Evolutionary conservation across 2,113 vertebrate species (phyloP), one percentile per base, ranked within the genome.

Genomic region (Anarhynchus alexandrinus): DNA sequence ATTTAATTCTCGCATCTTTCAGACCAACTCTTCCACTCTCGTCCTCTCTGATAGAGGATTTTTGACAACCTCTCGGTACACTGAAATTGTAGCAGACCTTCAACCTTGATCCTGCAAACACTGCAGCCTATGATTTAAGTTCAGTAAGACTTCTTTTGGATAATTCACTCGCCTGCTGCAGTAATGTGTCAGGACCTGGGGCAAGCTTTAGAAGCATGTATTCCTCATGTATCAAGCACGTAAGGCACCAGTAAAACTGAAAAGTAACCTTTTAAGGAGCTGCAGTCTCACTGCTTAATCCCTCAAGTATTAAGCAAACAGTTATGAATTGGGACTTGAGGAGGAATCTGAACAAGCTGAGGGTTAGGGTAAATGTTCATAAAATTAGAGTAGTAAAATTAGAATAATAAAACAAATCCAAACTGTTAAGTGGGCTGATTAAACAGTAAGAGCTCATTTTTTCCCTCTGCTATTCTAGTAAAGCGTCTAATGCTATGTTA

Each of bases 241-340:
- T 71, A 86, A 95, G 43, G 20, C 6, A 23, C 64, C 36, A 84
- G 69, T 78, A 82, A 94, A 96, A 86, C 49, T 12, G 19, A 62
- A 77, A 94, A 66, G 62, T 74, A 94, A 71, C 25, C 54, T 62
- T 93, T 61, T 88, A 61, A 89, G 72, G 70, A 73, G 13, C 45
- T 91, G 22, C 78, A 80, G 71, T 97, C 82, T 88, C n/a, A 23
- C 34, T 86, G 40, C 61, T 90, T 95, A 94, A 94, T 93, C 64
- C 54, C 34, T 88, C 62, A 92, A 92, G 87, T 91, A 87, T 90
- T 96, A 96, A 93, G 89, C 73, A 96, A 93, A 97, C 84, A 87
- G 51, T 82, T 86, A 82, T 62, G 67, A 91, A 85, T 9, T 70
- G 22, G n/a, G 55, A 88, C 38, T 89, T 82, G 79, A 90, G n/a